Evolutionary conservation across 2,888 invertebrate species (phyloP).

Genomic region (Ditula angustiorana): DNA sequence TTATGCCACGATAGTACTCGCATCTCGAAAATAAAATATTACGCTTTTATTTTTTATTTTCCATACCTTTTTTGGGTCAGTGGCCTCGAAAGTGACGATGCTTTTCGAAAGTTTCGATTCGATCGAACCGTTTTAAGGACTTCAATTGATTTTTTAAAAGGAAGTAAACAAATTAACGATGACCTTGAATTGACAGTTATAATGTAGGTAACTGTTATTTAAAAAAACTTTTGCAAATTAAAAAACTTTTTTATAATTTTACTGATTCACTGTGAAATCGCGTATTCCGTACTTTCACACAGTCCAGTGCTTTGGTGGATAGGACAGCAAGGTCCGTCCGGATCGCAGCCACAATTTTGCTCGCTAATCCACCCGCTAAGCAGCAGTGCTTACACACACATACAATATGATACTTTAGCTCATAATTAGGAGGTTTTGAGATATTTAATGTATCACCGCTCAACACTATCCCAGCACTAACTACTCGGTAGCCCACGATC

Average conservation of each 20-base stretch:
- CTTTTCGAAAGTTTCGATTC: conserved; percentile 58
- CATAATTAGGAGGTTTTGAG: too few species aligned
- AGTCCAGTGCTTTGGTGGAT: too few species aligned
- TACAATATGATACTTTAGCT: too few species aligned
- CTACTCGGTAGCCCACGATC: conserved; percentile 69
- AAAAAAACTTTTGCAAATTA: neutral
- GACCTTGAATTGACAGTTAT: neutral
- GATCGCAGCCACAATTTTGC: too few species aligned
- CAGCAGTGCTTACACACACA: too few species aligned
- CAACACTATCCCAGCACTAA: conserved; percentile 46
- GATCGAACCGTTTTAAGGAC: conserved; percentile 46
- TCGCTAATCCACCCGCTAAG: too few species aligned
- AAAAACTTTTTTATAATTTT: too few species aligned
- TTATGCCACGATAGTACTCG: conserved; percentile 84
- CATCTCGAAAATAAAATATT: conserved; percentile 83
- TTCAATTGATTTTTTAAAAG: conserved; percentile 19
- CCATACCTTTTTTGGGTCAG: conserved; percentile 75
- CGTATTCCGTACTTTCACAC: too few species aligned
- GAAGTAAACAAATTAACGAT: neutral
- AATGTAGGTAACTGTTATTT: neutral
- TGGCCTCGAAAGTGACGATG: conserved; percentile 70
- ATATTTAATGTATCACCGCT: too few species aligned
- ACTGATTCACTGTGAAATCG: too few species aligned
- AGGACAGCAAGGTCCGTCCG: too few species aligned
- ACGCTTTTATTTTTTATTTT: conserved; percentile 62